Base-by-base conservation (phyloP, 2,888 invertebrate species). In the Acronicta aceris region DNA sequence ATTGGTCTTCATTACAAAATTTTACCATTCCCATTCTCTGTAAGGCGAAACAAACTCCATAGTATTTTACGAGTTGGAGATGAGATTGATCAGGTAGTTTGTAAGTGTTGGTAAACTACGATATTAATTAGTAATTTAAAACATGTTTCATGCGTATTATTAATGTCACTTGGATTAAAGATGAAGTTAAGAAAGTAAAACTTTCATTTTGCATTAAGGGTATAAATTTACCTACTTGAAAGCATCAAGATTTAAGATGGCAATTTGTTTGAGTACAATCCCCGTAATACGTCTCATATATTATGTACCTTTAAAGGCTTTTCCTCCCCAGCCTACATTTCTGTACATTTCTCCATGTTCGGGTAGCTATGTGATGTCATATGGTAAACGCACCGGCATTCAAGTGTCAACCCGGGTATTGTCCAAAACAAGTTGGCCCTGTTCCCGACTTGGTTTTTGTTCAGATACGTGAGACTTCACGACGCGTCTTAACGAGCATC, bases 401-500 rank as follows among this genome's bases (percentile, higher is more conserved):
- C 90, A 91, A 87, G 83, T 91, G 91, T 90, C 90, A 90, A 74
- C 76, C 81, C 65, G 70, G 83, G 90, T 90, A 93, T 93, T 92
- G 91, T 92, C 89, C 89, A 86, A 89, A 92, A 89, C 91, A 81
- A 85, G 91, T 89, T 85, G 76, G 81, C 84, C 85, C 81, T 83
- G 85, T 83, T 86, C 86, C 85, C 83, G 79, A 73, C 81, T 79
- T 67, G 84, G 85, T 91, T 93, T 92, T 93, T 93, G 89, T 91
- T 84, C 85, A 78, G 81, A 84, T 87, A 89, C 90, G 88, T 90
- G 92, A 93, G 93, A 93, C 91, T 88, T 86, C 79, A 82, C 83
- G 92, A 89, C 91, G 91, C 89, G 88, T 87, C 88, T 84, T 91
- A 92, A 91, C 93, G 87, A 92, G 87, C 88, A 85, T 85, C 84